phyloP scores from a whole-genome alignment of 2,113 vertebrate species.

The Baryphthengus martii region DNA sequence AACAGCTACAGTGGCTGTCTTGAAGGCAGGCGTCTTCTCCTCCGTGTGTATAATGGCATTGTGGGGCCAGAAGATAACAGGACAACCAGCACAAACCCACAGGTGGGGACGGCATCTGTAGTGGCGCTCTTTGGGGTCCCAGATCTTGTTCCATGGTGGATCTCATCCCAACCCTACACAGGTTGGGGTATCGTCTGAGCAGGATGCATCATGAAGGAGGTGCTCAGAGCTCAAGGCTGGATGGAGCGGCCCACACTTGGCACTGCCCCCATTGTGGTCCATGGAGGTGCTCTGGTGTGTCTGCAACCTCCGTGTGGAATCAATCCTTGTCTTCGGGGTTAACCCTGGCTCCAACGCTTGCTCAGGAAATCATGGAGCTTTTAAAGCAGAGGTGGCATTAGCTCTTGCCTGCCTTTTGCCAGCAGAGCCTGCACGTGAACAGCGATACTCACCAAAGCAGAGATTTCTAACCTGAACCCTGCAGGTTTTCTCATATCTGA shows the following conservation, averaged over 20 bases:
- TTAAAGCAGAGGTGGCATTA: neutral
- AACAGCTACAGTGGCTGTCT: neutral
- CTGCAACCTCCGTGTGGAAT: too few species aligned
- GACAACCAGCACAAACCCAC: accelerated
- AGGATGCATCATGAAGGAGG: neutral
- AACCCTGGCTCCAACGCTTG: neutral
- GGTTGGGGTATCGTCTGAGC: neutral
- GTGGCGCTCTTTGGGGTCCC: neutral
- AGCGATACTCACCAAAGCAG: accelerated
- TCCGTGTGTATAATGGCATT: neutral
- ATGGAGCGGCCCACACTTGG: accelerated
- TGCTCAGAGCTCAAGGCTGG: too few species aligned
- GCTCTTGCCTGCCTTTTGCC: neutral
- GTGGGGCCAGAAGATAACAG: neutral
- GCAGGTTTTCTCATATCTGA: neutral
- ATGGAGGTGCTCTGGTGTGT: neutral
- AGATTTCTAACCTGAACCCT: neutral
- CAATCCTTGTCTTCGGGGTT: accelerated
- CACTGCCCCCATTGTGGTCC: neutral
- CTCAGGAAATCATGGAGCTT: neutral
- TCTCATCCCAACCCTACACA: neutral
- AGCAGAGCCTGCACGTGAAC: neutral
- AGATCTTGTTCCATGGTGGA: neutral
- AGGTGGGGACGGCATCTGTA: neutral
- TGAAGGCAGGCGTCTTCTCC: neutral